phyloP scores from a whole-genome alignment of 2,888 invertebrate genomes.

The Notocelia uddmanniana region DNA sequence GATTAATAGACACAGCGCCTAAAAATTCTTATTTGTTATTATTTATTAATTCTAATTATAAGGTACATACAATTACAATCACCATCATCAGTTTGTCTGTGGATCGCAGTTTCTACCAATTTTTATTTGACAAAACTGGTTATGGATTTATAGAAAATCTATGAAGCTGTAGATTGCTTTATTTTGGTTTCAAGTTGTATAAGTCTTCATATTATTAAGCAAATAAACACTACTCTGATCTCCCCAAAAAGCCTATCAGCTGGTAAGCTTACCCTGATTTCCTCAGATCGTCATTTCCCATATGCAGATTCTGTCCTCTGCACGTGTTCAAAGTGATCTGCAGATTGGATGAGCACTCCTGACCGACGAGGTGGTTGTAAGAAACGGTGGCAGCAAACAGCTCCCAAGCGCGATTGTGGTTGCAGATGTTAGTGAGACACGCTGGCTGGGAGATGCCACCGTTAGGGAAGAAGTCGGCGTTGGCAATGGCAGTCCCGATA shows the following conservation, averaged over 20 bases:
- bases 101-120: too few relatives aligned
- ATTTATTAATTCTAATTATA: too few relatives aligned
- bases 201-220: neutral
- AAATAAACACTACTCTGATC: neutral
- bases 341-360: slow-evolving; percentile 55
- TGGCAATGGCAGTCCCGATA: slow-evolving; percentile 58
- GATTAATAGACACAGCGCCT: too few relatives aligned
- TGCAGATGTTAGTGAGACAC: slow-evolving; percentile 59
- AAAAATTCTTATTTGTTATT: too few relatives aligned
- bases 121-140: too few relatives aligned
- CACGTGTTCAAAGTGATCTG: slow-evolving; percentile 66
- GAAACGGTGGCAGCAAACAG: slow-evolving; percentile 67
- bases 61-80: too few relatives aligned
- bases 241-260: too few relatives aligned
- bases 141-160: too few relatives aligned
- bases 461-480: slow-evolving; percentile 87
- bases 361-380: slow-evolving; percentile 66
- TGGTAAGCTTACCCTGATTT: slow-evolving; percentile 61
- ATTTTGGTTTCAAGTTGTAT: neutral
- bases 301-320: slow-evolving; percentile 56
- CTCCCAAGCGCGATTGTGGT: slow-evolving; percentile 71
- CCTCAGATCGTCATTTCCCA: slow-evolving; percentile 66
- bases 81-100: too few relatives aligned
- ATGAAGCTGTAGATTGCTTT: neutral
- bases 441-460: slow-evolving; percentile 78